A percentile compares a stretch with the other conserved stretches of the same genome.
Evolutionary conservation across 2,113 vertebrate genomes (phyloP).

Genomic region (Clarias magur): DNA sequence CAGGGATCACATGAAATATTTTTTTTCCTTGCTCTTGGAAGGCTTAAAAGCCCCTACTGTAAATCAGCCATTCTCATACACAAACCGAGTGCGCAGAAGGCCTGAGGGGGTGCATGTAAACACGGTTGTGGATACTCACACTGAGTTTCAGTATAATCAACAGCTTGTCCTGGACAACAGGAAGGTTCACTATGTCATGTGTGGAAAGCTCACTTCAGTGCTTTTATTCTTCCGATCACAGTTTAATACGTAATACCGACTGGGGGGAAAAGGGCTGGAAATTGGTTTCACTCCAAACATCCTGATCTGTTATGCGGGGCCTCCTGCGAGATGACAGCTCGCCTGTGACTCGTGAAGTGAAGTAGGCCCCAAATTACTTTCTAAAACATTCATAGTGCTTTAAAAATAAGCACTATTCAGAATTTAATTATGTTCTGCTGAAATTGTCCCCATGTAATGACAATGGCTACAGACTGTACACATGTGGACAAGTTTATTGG

Average conservation of each 20-base stretch:
- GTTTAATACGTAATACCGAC: neutral
- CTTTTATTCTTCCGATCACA: slow-evolving; percentile 16
- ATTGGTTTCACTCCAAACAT: neutral
- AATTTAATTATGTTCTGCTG: neutral
- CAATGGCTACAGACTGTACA: neutral
- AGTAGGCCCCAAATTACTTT: neutral
- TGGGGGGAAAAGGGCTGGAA: neutral
- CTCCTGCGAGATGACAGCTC: slow-evolving; percentile 24
- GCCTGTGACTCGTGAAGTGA: slow-evolving; percentile 2
- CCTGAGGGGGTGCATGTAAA: slow-evolving; percentile 47
- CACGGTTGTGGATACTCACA: neutral
- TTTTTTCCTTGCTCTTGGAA: slow-evolving; percentile 22
- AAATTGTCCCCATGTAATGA: neutral
- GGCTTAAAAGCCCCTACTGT: neutral
- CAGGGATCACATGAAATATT: neutral
- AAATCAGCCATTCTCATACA: neutral
- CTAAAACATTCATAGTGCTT: neutral
- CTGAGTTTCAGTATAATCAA: neutral
- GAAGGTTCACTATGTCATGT: slow-evolving; percentile 24
- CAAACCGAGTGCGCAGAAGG: slow-evolving; percentile 19
- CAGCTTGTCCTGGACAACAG: neutral
- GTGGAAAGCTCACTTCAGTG: slow-evolving; percentile 17
- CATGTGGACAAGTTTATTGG: too few species aligned
- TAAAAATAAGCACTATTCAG: neutral
- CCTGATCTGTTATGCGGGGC: slow-evolving; percentile 13